phyloP scores from a whole-genome alignment of 2,113 vertebrate genomes.

The Paratilapia polleni region DNA sequence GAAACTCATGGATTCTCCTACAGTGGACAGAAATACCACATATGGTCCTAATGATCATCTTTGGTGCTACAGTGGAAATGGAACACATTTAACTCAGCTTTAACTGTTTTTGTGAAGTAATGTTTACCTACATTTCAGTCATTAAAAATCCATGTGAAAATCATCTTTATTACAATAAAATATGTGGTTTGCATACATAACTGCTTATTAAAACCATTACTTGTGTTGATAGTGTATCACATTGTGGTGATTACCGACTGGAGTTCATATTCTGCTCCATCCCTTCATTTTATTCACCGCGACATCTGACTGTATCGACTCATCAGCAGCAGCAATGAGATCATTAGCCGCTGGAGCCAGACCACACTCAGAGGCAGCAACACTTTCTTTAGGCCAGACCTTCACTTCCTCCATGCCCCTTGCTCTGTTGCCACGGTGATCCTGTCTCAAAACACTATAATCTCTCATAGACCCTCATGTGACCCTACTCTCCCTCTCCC shows the following conservation, averaged over 20 bases:
- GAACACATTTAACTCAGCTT: neutral
- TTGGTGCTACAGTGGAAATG: neutral
- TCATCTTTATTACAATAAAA: neutral
- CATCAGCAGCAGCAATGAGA: constrained; percentile 67
- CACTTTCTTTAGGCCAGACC: constrained; percentile 64
- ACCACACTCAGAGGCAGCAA: constrained; percentile 59
- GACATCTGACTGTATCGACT: constrained; percentile 58
- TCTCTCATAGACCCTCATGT: constrained; percentile 68
- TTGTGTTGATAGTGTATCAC: neutral
- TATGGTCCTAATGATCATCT: neutral
- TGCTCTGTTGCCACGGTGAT: constrained; percentile 76
- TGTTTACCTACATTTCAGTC: neutral
- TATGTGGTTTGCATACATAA: neutral
- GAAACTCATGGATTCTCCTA: neutral
- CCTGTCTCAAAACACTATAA: constrained; percentile 60
- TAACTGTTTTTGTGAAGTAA: neutral
- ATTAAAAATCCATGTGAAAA: neutral
- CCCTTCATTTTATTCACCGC: constrained; percentile 38
- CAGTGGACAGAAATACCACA: neutral
- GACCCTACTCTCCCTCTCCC: constrained; percentile 38
- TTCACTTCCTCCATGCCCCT: constrained; percentile 55
- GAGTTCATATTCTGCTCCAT: constrained; percentile 24
- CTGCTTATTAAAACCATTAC: neutral
- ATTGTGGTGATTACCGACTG: constrained; percentile 7
- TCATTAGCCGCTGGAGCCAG: constrained; percentile 65